Conservation (phyloP, 2,113 vertebrate species). For the Mastomys coucha region DNA sequence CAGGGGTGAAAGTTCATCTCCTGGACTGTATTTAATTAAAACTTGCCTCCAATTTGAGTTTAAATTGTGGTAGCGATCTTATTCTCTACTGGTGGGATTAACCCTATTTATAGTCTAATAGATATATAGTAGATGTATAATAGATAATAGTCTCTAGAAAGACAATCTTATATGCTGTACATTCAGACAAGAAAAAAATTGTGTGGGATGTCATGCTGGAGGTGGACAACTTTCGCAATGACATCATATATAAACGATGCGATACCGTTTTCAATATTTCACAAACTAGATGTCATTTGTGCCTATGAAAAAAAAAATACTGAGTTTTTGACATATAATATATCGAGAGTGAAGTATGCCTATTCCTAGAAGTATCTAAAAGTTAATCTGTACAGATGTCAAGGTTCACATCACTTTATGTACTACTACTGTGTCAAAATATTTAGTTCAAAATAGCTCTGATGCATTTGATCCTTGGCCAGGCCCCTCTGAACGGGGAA, state of each 20-base stretch:
- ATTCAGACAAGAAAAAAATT: background rate
- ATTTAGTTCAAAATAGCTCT: conserved; percentile 2
- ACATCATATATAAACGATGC: background rate
- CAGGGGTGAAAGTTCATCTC: background rate
- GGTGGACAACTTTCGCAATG: background rate
- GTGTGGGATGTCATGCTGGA: background rate
- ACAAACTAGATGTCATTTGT: background rate
- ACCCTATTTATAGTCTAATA: background rate
- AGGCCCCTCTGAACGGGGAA: background rate
- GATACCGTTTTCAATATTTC: background rate
- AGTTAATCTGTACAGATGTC: background rate
- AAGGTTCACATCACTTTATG: background rate
- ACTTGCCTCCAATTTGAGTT: background rate
- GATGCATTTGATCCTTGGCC: background rate
- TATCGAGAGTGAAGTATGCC: background rate
- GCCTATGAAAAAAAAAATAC: background rate
- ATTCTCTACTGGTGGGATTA: background rate
- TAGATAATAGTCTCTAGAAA: background rate
- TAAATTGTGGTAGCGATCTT: background rate
- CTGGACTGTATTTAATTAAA: background rate
- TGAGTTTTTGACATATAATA: background rate
- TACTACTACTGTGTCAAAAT: background rate
- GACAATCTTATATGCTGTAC: background rate
- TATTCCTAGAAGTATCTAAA: background rate
- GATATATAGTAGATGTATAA: too few species aligned